Percentiles rank a stretch among this genome's conserved stretches.
These are phyloP conservation scores for Melozone crissalis DNA, from an alignment of 2,113 vertebrate genomes.

Conservation along the genomic window DNA sequence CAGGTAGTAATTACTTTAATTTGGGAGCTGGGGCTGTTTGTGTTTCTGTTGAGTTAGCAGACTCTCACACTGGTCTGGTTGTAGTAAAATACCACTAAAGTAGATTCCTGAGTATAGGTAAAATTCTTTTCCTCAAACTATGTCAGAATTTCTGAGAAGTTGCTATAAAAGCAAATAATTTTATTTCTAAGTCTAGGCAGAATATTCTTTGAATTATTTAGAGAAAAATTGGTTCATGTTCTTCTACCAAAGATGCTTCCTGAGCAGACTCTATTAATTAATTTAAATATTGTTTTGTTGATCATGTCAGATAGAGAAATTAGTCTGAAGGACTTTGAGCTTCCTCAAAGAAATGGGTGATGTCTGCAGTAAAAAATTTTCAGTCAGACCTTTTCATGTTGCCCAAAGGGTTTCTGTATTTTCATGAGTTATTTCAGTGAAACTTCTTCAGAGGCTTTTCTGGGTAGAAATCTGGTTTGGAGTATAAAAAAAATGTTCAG, in stretches of 20 bases:
- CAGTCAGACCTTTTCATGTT: background rate
- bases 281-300: background rate
- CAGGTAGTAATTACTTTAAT: slow-evolving; percentile 76
- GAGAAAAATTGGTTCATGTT: background rate
- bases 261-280: background rate
- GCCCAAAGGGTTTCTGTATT: background rate
- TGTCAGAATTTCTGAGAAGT: background rate
- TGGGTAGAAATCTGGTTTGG: background rate
- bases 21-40: background rate
- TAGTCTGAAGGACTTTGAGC: background rate
- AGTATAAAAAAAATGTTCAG: background rate
- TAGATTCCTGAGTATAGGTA: background rate
- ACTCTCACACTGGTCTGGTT: background rate
- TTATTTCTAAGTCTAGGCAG: background rate
- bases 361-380: background rate
- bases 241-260: background rate
- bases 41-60: background rate
- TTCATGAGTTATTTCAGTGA: background rate
- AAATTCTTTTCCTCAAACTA: background rate
- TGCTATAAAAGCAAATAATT: background rate
- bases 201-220: background rate
- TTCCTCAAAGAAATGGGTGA: background rate
- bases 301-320: background rate
- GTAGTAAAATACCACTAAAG: background rate
- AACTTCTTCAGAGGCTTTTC: background rate